Conservation (phyloP, 1,140 invertebrate species). For the Pseudomyrmex dendroicus region DNA sequence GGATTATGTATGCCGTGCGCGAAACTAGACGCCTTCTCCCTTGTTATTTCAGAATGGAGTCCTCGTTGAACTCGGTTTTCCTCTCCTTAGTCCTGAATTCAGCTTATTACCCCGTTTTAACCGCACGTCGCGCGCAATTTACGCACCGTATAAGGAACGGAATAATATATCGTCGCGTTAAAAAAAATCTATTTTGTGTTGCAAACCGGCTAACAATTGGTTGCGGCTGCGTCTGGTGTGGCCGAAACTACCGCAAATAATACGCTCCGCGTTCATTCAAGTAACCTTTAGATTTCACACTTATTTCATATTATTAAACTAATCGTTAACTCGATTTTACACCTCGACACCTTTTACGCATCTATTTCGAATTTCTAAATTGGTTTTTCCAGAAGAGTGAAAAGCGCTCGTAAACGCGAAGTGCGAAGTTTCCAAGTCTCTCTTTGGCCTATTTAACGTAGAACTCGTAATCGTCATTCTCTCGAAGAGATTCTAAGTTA, state of each 20-base stretch:
- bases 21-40: slow-evolving; percentile 58
- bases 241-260: slow-evolving; percentile 3
- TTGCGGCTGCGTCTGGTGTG: neutral
- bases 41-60: slow-evolving; percentile 43
- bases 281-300: slow-evolving; percentile 19
- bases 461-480: slow-evolving; percentile 22
- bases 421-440: neutral
- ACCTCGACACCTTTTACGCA: neutral
- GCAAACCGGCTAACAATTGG: slow-evolving; percentile 13
- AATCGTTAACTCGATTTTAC: slow-evolving; percentile 6
- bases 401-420: slow-evolving; percentile 23
- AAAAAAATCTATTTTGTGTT: neutral
- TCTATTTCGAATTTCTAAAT: slow-evolving; percentile 17
- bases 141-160: neutral
- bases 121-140: slow-evolving; percentile 4
- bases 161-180: slow-evolving; percentile 17
- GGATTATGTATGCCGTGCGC: slow-evolving; percentile 57
- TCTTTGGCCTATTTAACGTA: slow-evolving; percentile 18
- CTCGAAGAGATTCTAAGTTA: slow-evolving; percentile 18
- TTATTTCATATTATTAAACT: slow-evolving; percentile 35
- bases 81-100: slow-evolving; percentile 47
- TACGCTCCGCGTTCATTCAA: neutral
- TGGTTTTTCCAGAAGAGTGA: slow-evolving; percentile 14
- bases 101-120: slow-evolving; percentile 43
- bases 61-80: slow-evolving; percentile 50